Evolutionary conservation across 2,797 vertebrate species (phyloP).

Genomic region (Bryconaethiops microstoma): DNA sequence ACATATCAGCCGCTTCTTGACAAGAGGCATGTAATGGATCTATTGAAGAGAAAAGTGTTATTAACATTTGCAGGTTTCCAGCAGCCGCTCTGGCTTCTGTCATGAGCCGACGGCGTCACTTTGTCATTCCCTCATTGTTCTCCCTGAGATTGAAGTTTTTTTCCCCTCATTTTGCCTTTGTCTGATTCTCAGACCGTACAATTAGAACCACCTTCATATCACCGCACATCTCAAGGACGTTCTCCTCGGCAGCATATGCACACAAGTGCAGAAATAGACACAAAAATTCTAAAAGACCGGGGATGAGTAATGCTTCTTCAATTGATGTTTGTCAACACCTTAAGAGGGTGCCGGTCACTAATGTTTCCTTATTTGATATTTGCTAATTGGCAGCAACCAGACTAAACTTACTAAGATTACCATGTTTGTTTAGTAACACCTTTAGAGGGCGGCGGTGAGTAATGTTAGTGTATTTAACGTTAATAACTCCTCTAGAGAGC

Average conservation of each 20-base stretch:
- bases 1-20: conserved; percentile 58
- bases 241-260: conserved; percentile 24
- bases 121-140: conserved; percentile 63
- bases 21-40: conserved; percentile 63
- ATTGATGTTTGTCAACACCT: no score
- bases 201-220: conserved; percentile 60
- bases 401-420: no score
- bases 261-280: no score
- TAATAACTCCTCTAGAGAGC: no score
- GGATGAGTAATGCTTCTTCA: no score
- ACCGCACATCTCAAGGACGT: conserved; percentile 52
- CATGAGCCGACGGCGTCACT: conserved; percentile 44
- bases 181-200: conserved; percentile 54
- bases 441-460: no score
- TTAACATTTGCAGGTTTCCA: not conserved
- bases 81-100: conserved; percentile 48
- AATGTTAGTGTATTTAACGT: no score
- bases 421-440: no score
- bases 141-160: conserved; percentile 52
- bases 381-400: no score
- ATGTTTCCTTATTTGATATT: no score
- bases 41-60: conserved; percentile 44
- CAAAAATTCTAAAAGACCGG: no score
- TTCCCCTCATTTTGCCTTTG: conserved; percentile 51
- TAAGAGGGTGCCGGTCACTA: no score